Conservation (phyloP, 2,797 vertebrate species). For the Hirundo rustica region DNA sequence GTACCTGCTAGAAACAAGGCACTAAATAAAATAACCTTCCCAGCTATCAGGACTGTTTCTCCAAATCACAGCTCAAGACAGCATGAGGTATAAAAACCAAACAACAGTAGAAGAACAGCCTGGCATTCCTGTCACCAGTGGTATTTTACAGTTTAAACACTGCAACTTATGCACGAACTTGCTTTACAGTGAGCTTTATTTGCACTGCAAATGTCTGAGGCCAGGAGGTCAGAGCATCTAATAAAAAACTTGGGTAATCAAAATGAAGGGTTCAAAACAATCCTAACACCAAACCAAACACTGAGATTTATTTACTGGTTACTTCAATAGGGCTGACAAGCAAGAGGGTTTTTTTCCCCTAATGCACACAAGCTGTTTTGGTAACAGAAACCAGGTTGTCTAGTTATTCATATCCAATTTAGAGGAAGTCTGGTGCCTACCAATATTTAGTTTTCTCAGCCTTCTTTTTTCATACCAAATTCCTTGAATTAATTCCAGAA, state of each 20-base stretch:
- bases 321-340: neutral
- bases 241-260: conserved; percentile 13
- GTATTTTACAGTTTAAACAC: neutral
- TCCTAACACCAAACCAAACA: conserved; percentile 23
- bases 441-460: neutral
- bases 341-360: neutral
- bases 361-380: neutral
- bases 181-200: neutral
- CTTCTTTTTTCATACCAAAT: neutral
- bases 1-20: neutral
- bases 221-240: neutral
- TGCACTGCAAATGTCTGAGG: neutral
- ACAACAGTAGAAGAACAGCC: neutral
- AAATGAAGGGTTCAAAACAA: neutral
- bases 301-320: neutral
- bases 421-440: neutral
- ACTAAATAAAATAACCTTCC: neutral
- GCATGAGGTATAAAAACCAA: neutral
- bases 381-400: neutral
- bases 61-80: neutral
- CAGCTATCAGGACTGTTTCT: neutral
- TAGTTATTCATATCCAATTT: neutral
- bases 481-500: neutral
- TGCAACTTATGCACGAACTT: neutral
- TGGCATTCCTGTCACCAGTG: neutral